phyloP scores from a whole-genome alignment of 2,113 vertebrate genomes.

The Mustelus asterias region DNA sequence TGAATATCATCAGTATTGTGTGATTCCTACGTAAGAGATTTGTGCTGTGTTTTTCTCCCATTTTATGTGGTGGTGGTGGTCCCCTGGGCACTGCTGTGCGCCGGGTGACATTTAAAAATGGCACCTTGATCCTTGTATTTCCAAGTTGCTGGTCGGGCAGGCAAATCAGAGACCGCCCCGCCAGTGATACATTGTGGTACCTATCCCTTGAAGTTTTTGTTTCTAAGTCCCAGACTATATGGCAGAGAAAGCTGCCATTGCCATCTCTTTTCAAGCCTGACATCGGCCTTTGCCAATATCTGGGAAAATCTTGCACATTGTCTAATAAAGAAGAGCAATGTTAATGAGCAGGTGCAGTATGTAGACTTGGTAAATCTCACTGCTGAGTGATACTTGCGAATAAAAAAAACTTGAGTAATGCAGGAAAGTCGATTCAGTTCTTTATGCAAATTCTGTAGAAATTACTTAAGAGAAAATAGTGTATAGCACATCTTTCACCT shows the following conservation, averaged over 20 bases:
- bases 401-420: background rate
- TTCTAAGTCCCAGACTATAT: too few relatives aligned
- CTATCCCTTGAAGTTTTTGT: too few relatives aligned
- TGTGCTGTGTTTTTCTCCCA: background rate
- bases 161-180: too few relatives aligned
- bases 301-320: background rate
- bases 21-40: background rate
- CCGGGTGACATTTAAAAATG: too few relatives aligned
- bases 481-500: background rate
- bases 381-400: background rate
- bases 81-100: too few relatives aligned
- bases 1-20: background rate
- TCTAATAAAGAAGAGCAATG: background rate
- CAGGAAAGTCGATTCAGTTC: background rate
- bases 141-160: too few relatives aligned
- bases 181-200: too few relatives aligned
- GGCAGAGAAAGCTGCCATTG: too few relatives aligned
- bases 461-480: background rate
- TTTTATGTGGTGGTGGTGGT: background rate
- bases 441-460: background rate
- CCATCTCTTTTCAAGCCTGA: too few relatives aligned
- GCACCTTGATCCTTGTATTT: too few relatives aligned
- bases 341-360: background rate
- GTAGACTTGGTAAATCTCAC: background rate
- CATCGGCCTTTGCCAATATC: too few relatives aligned